Percentiles rank a stretch among this genome's conserved stretches.
These are phyloP conservation scores for Phytoseiulus persimilis DNA, from an alignment of 2,888 invertebrate species.

Conservation along the genomic window DNA sequence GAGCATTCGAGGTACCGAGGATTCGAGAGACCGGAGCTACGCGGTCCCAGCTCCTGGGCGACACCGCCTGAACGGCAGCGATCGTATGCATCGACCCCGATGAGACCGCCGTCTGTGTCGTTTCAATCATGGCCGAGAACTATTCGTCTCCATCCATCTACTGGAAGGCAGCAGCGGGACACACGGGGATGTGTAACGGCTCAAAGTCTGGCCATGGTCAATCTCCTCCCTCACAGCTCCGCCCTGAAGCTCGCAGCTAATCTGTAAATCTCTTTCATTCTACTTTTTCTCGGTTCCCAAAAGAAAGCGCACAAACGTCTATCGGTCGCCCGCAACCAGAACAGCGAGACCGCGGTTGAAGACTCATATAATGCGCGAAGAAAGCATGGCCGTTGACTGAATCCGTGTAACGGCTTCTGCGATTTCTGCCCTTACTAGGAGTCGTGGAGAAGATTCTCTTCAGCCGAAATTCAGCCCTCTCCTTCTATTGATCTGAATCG, in stretches of 20 bases:
- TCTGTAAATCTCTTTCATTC: neutral
- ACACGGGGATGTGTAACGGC: neutral
- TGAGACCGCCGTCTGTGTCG: neutral
- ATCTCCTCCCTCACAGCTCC: neutral
- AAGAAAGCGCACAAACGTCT: neutral
- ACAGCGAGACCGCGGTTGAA: neutral
- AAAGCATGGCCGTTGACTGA: neutral
- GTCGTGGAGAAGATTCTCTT: neutral
- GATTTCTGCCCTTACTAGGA: neutral
- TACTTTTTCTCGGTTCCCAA: neutral
- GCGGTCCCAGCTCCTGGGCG: no score
- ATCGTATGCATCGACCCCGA: neutral
- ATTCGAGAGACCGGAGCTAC: no score
- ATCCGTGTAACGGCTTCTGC: neutral
- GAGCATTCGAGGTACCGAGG: no score
- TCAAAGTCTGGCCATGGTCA: neutral
- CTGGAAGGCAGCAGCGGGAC: neutral
- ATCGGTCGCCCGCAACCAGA: neutral
- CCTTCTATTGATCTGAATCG: neutral
- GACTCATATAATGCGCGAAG: neutral
- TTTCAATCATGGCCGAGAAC: neutral
- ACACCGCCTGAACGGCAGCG: neutral
- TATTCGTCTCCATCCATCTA: neutral
- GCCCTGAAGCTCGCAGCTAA: constrained; percentile 5
- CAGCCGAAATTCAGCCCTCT: no score